Evolutionary conservation across 2,113 vertebrate species (phyloP), one percentile per base, ranked within the genome.

Genomic region (Sorex fumeus): DNA sequence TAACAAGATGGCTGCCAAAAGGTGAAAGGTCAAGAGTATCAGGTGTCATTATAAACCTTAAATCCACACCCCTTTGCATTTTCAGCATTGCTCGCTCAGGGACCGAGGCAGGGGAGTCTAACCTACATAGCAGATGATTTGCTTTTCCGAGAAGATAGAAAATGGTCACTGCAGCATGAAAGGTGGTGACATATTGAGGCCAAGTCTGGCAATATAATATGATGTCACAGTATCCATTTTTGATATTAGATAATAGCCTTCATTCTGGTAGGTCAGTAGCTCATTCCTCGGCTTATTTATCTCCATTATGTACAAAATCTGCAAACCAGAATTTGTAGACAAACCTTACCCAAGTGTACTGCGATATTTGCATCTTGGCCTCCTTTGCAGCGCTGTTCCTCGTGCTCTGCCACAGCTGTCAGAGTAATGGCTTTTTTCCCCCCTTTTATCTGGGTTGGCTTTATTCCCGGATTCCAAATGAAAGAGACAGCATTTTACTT

Each of bases 391-490:
- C 93, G 74, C 64, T 27, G 92, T 93, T 96, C 87, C 92, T 94
- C 93, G 74, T 85, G 95, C 93, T 96, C 95, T 96, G 93, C 96
- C 92, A 96, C 96, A 97, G 97, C 94, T 98, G 97, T 98, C 96
- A 95, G 96, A 96, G 94, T 97, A 98, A 95, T 97, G 93, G 84
- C 91, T 94, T 84, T 47, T 77, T 12, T 2, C 28, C 1, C 79
- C 81, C 10, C 71, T 83, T 67, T 96, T 94, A 97, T 97, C 95
- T 0, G 43, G 94, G 92, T 91, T 98, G 98, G 97, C 97, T 97
- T 98, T 95, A 88, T 96, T 97, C 97, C 97, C 97, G 98, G 97
- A 97, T 97, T 97, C 93, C 94, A 97, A 97, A 98, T 97, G 96
- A 97, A 98, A 98, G 95, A 97, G 96, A 97, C 95, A 96, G 83